These are phyloP conservation scores for Agapornis roseicollis DNA, from an alignment of 2,113 vertebrate species.

Conservation along the genomic window DNA sequence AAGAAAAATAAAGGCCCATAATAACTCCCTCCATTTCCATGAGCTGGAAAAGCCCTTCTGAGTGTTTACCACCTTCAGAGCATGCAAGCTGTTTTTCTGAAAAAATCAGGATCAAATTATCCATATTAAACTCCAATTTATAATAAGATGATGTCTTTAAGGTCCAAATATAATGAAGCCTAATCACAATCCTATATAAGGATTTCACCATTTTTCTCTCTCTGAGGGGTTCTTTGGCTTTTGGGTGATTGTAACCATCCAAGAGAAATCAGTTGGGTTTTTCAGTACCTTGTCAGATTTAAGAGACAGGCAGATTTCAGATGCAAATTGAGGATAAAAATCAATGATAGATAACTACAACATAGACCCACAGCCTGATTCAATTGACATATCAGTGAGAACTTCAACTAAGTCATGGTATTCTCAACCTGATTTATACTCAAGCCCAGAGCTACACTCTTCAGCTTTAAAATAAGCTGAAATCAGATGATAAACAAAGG, in stretches of 20 bases:
- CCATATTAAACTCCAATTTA: not conserved
- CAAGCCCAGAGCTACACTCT: not conserved
- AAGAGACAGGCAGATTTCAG: not conserved
- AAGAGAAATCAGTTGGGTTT: not conserved
- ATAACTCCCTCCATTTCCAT: not conserved
- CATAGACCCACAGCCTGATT: not conserved
- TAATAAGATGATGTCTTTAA: not conserved
- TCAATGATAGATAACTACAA: not conserved
- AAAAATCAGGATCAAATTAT: not conserved
- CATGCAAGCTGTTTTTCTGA: not conserved
- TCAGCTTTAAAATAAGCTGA: not conserved
- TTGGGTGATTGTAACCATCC: not conserved
- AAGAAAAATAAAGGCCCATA: not conserved
- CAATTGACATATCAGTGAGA: not conserved
- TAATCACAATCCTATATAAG: not conserved
- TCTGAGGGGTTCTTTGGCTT: not conserved
- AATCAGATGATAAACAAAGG: not conserved
- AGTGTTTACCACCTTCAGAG: not conserved
- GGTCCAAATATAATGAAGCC: not conserved
- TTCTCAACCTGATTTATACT: not conserved
- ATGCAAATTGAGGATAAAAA: not conserved
- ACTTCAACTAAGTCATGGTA: not conserved
- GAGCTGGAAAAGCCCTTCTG: not conserved
- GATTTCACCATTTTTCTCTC: not conserved
- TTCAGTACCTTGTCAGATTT: not conserved